Evolutionary conservation across 1,140 invertebrate species (phyloP).

Genomic region (Brachionus paranguensis): DNA sequence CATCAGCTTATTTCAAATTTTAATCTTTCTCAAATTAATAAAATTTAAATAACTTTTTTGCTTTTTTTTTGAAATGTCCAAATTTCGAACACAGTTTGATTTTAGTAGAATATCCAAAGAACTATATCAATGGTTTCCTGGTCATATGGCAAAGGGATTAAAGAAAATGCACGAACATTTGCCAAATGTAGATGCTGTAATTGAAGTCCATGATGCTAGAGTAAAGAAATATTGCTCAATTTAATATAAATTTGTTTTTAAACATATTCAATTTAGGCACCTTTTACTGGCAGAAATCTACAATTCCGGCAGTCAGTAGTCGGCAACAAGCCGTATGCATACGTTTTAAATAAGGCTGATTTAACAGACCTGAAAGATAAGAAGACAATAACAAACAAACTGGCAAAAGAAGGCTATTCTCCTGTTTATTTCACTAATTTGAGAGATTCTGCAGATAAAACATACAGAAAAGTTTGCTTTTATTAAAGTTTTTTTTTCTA

Average conservation of each 20-base stretch:
- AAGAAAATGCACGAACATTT: conserved; percentile 37
- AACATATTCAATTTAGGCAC: not conserved
- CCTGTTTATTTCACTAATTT: conserved; percentile 15
- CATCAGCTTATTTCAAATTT: too few species aligned
- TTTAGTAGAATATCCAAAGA: conserved; percentile 30
- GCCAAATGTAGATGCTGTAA: conserved; percentile 29
- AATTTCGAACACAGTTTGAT: conserved; percentile 1
- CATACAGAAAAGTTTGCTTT: not conserved
- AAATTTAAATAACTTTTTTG: too few species aligned
- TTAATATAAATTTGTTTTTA: not conserved
- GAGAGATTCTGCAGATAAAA: conserved; percentile 17
- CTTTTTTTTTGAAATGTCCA: not conserved
- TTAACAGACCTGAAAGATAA: not conserved
- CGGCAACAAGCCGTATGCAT: conserved; percentile 21
- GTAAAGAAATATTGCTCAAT: not conserved
- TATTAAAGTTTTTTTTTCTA: not conserved
- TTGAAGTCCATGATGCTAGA: conserved; percentile 40
- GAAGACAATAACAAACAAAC: not conserved
- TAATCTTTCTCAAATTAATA: too few species aligned
- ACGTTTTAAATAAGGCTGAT: conserved; percentile 36
- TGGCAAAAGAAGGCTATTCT: conserved; percentile 31
- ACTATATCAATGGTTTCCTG: conserved; percentile 40
- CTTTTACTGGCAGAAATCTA: conserved; percentile 24
- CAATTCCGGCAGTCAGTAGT: not conserved
- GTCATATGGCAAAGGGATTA: conserved; percentile 40